Base-by-base conservation (phyloP, 2,113 vertebrate species). In the Leucopsar rothschildi region DNA sequence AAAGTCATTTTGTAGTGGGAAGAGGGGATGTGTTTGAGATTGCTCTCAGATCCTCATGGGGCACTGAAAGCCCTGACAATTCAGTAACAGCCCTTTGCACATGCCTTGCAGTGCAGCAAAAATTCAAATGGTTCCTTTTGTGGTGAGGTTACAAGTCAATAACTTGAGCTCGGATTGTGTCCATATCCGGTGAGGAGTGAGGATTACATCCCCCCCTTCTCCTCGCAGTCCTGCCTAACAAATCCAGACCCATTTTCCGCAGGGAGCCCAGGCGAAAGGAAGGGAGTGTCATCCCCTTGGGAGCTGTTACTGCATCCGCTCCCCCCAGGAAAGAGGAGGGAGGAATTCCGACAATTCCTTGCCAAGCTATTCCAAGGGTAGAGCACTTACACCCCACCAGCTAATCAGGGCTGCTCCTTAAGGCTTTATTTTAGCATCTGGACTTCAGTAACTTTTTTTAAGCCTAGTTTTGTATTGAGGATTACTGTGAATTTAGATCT, bases 401-500 rank as follows among this genome's bases (percentile, higher is more conserved):
- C 61, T 94, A 91, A 90, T 90, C 65, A 83, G 22, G 44, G 57
- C 80, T 84, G 76, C 78, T 94, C 47, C 90, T 86, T 40, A 81
- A 92, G 90, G 80, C 92, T 95, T 93, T 90, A 93, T 94, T 95
- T 92, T 78, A 95, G 90, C 93, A 95, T 95, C 88, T 97, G 90
- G 93, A 92, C 57, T 93, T 78, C 49, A 75, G 78, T 91, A 95
- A 92, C 83, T 39, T 80, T 89, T 94, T 93, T 86, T 21, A 85
- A 95, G 83, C 61, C 77, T 78, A 52, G 92, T 90, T 95, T 95
- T 97, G 86, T 94, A 69, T 70, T 75, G 93, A 93, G 82, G 83
- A 93, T 93, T 92, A 88, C 69, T 72, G 69, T 79, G 92, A 95
- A 61, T 88, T 90, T 71, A 92, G 86, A 92, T 93, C 88, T 88